These are phyloP conservation scores for Dendrolimus kikuchii DNA, from an alignment of 1,140 invertebrate species.

Conservation along the genomic window DNA sequence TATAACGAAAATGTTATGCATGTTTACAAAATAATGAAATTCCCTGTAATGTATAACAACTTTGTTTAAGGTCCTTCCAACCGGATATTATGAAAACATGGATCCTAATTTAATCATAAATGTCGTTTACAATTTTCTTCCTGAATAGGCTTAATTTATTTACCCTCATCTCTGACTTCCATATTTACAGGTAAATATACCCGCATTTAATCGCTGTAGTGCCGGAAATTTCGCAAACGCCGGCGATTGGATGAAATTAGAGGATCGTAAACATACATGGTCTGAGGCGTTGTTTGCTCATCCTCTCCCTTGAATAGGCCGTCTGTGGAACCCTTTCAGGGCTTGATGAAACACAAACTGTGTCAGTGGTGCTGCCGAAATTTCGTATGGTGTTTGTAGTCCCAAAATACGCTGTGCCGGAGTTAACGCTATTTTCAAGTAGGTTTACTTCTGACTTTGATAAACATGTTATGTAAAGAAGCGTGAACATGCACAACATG, in stretches of 20 bases:
- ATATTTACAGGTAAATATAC: conserved; percentile 8
- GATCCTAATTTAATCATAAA: no score
- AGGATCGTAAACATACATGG: conserved; percentile 26
- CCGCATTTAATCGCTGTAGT: conserved; percentile 6
- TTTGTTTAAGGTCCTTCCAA: no score
- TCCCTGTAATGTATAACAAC: no score
- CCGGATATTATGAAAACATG: no score
- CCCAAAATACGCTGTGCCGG: conserved; percentile 33
- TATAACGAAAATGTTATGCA: no score
- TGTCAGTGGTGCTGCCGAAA: conserved; percentile 48
- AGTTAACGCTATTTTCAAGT: conserved; percentile 36
- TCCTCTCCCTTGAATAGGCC: conserved; percentile 37
- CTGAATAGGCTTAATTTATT: conserved; percentile 1
- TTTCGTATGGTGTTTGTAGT: conserved; percentile 44
- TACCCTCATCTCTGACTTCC: no score
- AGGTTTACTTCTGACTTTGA: neutral
- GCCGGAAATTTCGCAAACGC: conserved; percentile 11
- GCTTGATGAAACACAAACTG: conserved; percentile 64
- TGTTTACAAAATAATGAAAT: no score
- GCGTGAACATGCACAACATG: no score
- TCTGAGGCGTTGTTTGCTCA: conserved; percentile 31
- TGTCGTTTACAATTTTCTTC: neutral
- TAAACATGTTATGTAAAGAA: conserved; percentile 8
- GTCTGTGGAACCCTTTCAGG: conserved; percentile 31
- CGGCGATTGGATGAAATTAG: conserved; percentile 38